Conservation (phyloP, 92 coral and sea anemone genomes). For the Zoanthus gigantus region DNA sequence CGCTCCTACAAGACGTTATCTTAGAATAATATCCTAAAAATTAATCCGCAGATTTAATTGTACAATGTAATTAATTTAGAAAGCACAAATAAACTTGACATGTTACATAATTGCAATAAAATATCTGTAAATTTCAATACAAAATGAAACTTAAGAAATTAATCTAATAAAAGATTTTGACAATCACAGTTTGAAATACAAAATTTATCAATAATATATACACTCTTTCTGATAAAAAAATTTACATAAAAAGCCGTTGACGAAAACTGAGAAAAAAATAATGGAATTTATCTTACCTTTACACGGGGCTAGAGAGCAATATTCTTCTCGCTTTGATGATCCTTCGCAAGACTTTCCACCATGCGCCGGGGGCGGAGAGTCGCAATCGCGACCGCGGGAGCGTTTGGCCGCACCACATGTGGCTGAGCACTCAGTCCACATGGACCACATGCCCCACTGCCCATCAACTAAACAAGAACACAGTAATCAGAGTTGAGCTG, state of each 20-base stretch:
- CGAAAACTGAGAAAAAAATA: neutral
- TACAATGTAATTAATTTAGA: no score
- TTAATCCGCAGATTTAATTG: no score
- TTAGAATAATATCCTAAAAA: no score
- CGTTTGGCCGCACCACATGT: constrained; percentile 90
- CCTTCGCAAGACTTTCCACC: constrained; percentile 88
- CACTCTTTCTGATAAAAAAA: no score
- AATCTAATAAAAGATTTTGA: no score
- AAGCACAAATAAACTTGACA: no score
- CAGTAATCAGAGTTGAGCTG: neutral
- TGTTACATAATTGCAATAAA: no score
- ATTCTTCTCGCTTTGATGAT: constrained; percentile 83
- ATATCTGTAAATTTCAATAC: no score
- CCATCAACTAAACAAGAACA: constrained; percentile 71
- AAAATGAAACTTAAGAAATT: no score
- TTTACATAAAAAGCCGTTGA: neutral
- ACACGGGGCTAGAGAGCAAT: constrained; percentile 80
- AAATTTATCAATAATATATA: no score
- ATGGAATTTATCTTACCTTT: constrained; percentile 55
- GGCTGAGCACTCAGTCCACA: constrained; percentile 87
- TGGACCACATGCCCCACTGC: constrained; percentile 81
- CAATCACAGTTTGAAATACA: no score
- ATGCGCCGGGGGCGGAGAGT: constrained; percentile 87
- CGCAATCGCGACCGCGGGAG: constrained; percentile 82
- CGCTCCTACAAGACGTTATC: no score